Evolutionary conservation across 2,797 vertebrate genomes (phyloP), one percentile per base, ranked within the genome.

Genomic region (Myotis myotis): DNA sequence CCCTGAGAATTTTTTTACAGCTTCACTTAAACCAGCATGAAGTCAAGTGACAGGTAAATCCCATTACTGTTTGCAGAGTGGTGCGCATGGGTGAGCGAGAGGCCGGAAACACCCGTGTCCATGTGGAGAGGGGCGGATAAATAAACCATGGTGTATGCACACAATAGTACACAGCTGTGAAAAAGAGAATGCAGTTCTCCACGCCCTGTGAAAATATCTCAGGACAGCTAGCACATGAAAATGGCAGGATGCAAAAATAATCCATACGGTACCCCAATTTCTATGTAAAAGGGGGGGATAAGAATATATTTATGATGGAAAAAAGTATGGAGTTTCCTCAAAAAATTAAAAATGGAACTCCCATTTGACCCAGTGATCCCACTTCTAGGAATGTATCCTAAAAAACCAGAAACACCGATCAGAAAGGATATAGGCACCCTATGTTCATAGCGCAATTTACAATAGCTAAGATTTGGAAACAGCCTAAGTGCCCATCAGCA

Each of bases 1-100:
- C 70, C 64, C 33, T 47, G 6, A 70, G 89, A 85, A 82, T 93
- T 93, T 41, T 74, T 87, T 88, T 89, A 68, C n/a, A 84, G 55
- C 71, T 72, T 20, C 62, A 89, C 36, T 44, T 94, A 93, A 95
- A 79, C 64, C 47, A 84, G 20, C 23, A 30, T 62, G 85, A 82
- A 90, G 53, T 80, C 53, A 84, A 93, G 30, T 87, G 83, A 89
- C 30, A n/a, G 88, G 41, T 57, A 38, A 49, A 83, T n/a, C 41
- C 41, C 7, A 3, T 66, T 87, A 80, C 19, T 49, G 10, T 53
- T 51, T 64, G 3, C 57, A 72, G 81, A 91, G 38, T 6, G 60
- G 51, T 81, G 71, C 60, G 25, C 53, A 55, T 49, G 33, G n/a
- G n/a, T 23, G 74, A 90, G 62, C n/a, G 5, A 53, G 20, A 44